Base-by-base conservation (phyloP, 2,797 vertebrate genomes). In the Onychomys arenicola region DNA sequence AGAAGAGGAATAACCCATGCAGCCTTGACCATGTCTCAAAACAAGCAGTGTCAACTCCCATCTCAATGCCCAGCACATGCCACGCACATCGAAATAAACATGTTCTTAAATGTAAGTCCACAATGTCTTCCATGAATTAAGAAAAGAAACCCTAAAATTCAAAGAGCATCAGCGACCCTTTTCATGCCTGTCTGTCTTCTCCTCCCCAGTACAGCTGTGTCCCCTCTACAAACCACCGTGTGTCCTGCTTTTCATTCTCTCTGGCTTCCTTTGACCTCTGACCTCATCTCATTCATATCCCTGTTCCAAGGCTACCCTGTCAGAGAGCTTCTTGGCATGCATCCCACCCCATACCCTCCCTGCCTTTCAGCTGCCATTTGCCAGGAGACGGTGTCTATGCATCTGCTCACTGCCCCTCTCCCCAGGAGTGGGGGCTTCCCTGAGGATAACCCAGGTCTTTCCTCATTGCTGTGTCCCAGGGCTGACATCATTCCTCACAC, bases 351-450 rank as follows among this genome's bases (percentile, higher is more conserved):
- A 46, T 16, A 12, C 71, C 52, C 43, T 25, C 40, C n/a, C 55
- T 57, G 61, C 5, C 2, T 25, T 52, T 27, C 61, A 14, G 25
- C 13, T 40, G 82, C 49, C 52, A 0, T 37, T 43, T 23, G n/a
- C 52, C 78, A 55, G 80, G 29, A 13, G 10, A 2, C 29, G 4
- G 3, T 10, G 1, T 1, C 49, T 67, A 4, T 1, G 2, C 1
- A 16, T 73, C 83, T n/a, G 6, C 59, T 57, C 77, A 40, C 1
- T 14, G 25, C 37, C 8, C 81, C 27, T 61, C 16, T 46, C 4
- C 0, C 0, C 34, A 6, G n/a, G 46, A 67, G 11, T 6, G 7
- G 23, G 29, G 29, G 1, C 25, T 57, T 37, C 6, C 0, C 10
- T 32, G n/a, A 78, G 43, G 32, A 94, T 37, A 91, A 17, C 13